phyloP scores from a whole-genome alignment of 1,140 invertebrate genomes.

The Charaxes varanes region DNA sequence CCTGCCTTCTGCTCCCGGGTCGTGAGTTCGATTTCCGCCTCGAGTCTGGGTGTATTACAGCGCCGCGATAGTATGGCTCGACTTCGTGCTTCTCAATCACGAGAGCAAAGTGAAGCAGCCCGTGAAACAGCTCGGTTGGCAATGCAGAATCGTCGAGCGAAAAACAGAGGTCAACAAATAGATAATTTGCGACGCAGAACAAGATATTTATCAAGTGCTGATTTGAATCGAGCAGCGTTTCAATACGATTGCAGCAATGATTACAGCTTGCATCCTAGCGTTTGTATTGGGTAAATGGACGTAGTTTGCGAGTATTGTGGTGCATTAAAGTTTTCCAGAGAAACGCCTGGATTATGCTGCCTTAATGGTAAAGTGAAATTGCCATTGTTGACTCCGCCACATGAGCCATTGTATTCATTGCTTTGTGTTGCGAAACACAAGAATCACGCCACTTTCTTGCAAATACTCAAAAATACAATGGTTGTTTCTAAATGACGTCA shows the following conservation, averaged over 20 bases:
- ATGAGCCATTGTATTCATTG: too few relatives aligned
- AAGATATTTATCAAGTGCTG: slow-evolving; percentile 33
- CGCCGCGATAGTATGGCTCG: slow-evolving; percentile 34
- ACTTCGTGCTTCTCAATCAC: slow-evolving; percentile 35
- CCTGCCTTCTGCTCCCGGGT: too few relatives aligned
- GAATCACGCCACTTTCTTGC: slow-evolving; percentile 2
- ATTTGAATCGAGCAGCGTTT: slow-evolving; percentile 34
- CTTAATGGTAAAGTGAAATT: too few relatives aligned
- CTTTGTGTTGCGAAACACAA: slow-evolving; percentile 18
- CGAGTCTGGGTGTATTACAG: too few relatives aligned
- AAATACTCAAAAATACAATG: slow-evolving; percentile 9
- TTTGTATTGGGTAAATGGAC: slow-evolving; percentile 24
- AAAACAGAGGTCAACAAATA: slow-evolving; percentile 30
- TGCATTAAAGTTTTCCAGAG: slow-evolving; percentile 42
- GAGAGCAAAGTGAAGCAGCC: slow-evolving; percentile 44
- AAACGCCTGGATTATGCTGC: slow-evolving; percentile 45
- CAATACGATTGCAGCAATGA: slow-evolving; percentile 41
- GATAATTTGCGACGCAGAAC: slow-evolving; percentile 39
- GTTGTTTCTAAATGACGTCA: slow-evolving; percentile 8
- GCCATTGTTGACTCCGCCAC: too few relatives aligned
- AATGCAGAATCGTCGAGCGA: slow-evolving; percentile 37
- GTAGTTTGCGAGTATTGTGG: slow-evolving; percentile 29
- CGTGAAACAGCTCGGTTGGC: slow-evolving; percentile 37
- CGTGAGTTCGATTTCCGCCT: too few relatives aligned
- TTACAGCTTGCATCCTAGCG: slow-evolving; percentile 36